phyloP scores from a whole-genome alignment of 1,140 invertebrate genomes.

The Pseudomyrmex flavicornis region DNA sequence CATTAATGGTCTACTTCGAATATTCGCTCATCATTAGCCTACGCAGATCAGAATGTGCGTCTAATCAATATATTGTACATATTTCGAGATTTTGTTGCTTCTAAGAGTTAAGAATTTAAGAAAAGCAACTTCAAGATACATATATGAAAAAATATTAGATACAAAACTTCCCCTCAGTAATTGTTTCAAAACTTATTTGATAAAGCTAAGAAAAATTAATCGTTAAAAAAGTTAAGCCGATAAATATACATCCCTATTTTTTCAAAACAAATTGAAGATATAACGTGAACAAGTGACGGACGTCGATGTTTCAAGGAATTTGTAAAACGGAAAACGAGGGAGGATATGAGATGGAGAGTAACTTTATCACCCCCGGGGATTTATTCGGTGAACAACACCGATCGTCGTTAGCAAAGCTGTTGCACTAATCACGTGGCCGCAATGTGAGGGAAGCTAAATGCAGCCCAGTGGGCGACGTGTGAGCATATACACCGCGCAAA shows the following conservation, averaged over 20 bases:
- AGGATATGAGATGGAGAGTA: constrained; percentile 34
- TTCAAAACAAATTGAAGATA: constrained; percentile 20
- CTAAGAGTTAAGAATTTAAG: background rate
- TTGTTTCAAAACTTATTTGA: too few species aligned
- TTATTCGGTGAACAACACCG: constrained; percentile 56
- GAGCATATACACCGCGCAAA: background rate
- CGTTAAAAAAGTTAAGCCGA: constrained; percentile 6
- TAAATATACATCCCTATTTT: constrained; percentile 47
- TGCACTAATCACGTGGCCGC: constrained; percentile 33
- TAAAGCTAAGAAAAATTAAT: constrained; percentile 22
- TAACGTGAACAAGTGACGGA: constrained; percentile 29
- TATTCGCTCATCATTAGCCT: constrained; percentile 38
- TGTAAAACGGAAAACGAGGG: constrained; percentile 2
- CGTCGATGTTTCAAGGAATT: constrained; percentile 4
- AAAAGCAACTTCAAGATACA: too few species aligned
- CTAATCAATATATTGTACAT: constrained; percentile 3
- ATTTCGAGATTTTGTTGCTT: background rate
- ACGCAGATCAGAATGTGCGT: background rate
- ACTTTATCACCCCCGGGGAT: constrained; percentile 37
- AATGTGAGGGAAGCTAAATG: background rate
- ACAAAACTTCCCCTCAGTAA: too few species aligned
- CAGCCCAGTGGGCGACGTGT: background rate
- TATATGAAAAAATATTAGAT: too few species aligned
- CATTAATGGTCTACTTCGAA: constrained; percentile 38
- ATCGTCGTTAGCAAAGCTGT: constrained; percentile 39